These are phyloP conservation scores for Melanotaenia nigrans DNA, from an alignment of 2,797 vertebrate species.

Conservation along the genomic window DNA sequence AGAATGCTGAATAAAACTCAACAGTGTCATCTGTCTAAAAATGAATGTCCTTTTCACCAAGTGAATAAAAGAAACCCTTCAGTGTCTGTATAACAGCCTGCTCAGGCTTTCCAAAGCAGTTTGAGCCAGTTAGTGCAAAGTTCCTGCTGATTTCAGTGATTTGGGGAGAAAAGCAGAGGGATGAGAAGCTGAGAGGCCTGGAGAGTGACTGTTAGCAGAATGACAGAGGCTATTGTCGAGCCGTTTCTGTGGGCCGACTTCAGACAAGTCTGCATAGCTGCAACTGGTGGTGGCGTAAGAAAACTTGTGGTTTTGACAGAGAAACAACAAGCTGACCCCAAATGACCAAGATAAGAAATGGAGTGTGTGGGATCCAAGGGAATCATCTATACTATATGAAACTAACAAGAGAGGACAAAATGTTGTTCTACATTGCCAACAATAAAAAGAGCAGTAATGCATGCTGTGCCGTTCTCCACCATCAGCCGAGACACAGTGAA, in stretches of 20 bases:
- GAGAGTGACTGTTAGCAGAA: constrained; percentile 45
- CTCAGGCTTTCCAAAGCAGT: constrained; percentile 52
- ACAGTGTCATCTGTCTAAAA: constrained; percentile 23
- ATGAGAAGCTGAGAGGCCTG: constrained; percentile 48
- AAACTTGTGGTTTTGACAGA: constrained; percentile 49
- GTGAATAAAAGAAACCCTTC: constrained; percentile 63
- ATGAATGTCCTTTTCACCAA: constrained; percentile 68
- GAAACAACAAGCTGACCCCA: constrained; percentile 36
- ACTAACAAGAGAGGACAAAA: background rate
- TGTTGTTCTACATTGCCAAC: constrained; percentile 1
- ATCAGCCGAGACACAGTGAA: constrained; percentile 39
- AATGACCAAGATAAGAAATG: constrained; percentile 22
- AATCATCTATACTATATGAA: constrained; percentile 24
- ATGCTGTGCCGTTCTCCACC: constrained; percentile 40
- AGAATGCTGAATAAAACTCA: constrained; percentile 41
- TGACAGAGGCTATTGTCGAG: constrained; percentile 71
- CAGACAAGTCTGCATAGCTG: constrained; percentile 53
- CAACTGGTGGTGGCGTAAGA: constrained; percentile 39
- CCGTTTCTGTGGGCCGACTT: constrained; percentile 57
- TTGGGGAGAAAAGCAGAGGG: constrained; percentile 52
- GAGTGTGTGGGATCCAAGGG: background rate
- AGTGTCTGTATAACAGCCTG: constrained; percentile 50
- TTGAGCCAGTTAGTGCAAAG: constrained; percentile 45
- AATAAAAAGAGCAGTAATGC: constrained; percentile 9
- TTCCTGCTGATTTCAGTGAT: constrained; percentile 67